These are phyloP conservation scores for Malurus leucopterus DNA, from an alignment of 2,797 vertebrate genomes.

Conservation along the genomic window DNA sequence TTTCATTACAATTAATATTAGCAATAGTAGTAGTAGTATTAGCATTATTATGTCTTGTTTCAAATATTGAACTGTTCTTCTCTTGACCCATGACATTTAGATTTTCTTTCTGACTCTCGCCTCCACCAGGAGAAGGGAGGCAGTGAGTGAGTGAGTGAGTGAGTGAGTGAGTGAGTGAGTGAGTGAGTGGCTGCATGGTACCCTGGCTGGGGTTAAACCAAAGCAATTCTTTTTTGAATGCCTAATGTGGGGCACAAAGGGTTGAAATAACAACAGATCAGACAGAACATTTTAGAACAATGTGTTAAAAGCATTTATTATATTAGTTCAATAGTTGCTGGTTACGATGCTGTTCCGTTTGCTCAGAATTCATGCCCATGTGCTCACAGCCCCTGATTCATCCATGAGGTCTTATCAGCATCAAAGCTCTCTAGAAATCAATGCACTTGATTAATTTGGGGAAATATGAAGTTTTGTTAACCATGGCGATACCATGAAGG, in stretches of 20 bases:
- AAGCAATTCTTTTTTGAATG: background rate
- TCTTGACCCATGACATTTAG: background rate
- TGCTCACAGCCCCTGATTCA: background rate
- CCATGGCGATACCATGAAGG: background rate
- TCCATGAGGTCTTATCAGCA: background rate
- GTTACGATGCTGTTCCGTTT: background rate
- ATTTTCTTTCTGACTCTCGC: background rate
- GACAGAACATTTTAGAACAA: background rate
- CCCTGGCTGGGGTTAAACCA: background rate
- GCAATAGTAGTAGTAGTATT: background rate
- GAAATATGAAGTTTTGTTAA: background rate
- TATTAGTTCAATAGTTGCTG: background rate
- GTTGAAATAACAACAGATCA: background rate
- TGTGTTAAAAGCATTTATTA: background rate
- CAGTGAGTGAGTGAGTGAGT: background rate
- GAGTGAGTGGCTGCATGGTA: accelerated
- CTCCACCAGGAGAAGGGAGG: background rate
- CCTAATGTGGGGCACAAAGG: background rate
- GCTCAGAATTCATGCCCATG: accelerated
- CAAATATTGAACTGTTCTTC: background rate
- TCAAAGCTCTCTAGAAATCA: background rate
- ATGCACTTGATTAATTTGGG: background rate
- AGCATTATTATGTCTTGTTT: background rate
- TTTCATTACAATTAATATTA: background rate
- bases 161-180: background rate